These are phyloP conservation scores for Porites lobata DNA, from an alignment of 92 coral and sea anemone genomes.

Conservation along the genomic window DNA sequence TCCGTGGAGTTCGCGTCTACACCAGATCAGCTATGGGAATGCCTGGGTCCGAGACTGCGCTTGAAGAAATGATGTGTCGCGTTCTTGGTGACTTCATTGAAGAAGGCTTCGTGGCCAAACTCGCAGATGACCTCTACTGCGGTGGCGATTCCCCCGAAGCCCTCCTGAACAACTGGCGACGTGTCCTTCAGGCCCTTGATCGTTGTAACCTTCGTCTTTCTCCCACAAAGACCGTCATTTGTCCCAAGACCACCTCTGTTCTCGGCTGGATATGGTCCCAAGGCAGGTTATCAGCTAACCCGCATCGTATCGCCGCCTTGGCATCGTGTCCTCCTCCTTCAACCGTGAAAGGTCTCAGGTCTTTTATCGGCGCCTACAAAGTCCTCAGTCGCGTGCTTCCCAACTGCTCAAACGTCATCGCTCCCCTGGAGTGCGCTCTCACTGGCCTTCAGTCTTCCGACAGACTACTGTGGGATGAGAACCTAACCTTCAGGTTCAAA, in stretches of 20 bases:
- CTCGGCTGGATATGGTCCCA: constrained; percentile 74
- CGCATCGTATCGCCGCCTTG: constrained; percentile 55
- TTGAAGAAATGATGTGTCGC: no score
- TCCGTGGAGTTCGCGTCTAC: constrained; percentile 63
- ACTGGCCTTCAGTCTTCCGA: constrained; percentile 36
- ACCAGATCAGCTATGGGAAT: constrained; percentile 68
- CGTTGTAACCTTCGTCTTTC: constrained; percentile 63
- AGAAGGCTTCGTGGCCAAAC: constrained; percentile 39
- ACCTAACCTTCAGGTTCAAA: constrained; percentile 3
- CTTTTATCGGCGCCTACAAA: constrained; percentile 50
- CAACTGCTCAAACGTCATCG: constrained; percentile 14
- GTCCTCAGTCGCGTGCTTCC: constrained; percentile 4
- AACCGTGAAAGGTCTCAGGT: constrained; percentile 49
- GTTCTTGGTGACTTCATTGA: constrained; percentile 41
- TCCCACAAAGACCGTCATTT: constrained; percentile 66
- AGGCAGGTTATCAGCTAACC: constrained; percentile 69
- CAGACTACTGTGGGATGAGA: constrained; percentile 31
- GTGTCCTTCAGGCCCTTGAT: constrained; percentile 61
- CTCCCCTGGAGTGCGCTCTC: constrained; percentile 37
- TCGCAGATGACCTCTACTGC: constrained; percentile 79
- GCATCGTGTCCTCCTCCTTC: constrained; percentile 59
- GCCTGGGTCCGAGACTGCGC: constrained; percentile 67
- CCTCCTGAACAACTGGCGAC: constrained; percentile 51
- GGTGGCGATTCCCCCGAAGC: constrained; percentile 54
- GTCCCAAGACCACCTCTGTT: constrained; percentile 59